Percentiles rank a stretch among this genome's conserved stretches.
These are phyloP conservation scores for Laticauda colubrina DNA, from an alignment of 2,113 vertebrate genomes.

Conservation along the genomic window DNA sequence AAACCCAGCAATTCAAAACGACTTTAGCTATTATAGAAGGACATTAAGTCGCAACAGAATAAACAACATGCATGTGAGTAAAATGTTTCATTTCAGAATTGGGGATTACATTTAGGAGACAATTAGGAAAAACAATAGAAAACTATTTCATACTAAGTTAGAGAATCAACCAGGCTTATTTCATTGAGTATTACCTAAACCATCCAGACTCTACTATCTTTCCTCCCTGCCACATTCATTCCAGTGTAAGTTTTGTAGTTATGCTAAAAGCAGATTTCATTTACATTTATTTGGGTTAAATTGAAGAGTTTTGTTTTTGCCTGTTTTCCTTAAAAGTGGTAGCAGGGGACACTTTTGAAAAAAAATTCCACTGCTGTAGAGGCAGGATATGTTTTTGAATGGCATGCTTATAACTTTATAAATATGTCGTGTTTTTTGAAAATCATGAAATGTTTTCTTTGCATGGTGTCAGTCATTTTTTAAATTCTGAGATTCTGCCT, in stretches of 20 bases:
- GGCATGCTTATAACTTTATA: neutral
- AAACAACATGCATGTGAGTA: constrained; percentile 97
- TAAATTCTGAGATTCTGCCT: neutral
- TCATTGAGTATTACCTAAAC: neutral
- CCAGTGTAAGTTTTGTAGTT: neutral
- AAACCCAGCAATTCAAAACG: constrained; percentile 97
- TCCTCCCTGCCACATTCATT: neutral
- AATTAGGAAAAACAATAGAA: neutral
- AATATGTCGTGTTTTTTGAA: neutral
- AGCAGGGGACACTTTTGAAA: neutral
- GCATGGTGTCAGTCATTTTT: neutral
- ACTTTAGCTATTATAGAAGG: constrained; percentile 96
- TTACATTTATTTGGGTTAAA: neutral
- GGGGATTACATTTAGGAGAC: neutral
- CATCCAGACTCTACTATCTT: neutral
- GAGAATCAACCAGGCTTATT: neutral
- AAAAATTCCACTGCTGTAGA: neutral
- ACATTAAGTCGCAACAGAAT: constrained; percentile 95
- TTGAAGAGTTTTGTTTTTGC: neutral
- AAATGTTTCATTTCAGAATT: neutral
- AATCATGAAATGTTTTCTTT: neutral
- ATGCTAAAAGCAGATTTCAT: neutral
- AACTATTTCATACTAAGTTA: neutral
- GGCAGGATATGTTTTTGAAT: neutral
- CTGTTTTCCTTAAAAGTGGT: neutral